Percentiles rank a stretch among this genome's conserved stretches.
Conservation (phyloP, 2,888 invertebrate genomes). For the Sphinx pinastri region DNA sequence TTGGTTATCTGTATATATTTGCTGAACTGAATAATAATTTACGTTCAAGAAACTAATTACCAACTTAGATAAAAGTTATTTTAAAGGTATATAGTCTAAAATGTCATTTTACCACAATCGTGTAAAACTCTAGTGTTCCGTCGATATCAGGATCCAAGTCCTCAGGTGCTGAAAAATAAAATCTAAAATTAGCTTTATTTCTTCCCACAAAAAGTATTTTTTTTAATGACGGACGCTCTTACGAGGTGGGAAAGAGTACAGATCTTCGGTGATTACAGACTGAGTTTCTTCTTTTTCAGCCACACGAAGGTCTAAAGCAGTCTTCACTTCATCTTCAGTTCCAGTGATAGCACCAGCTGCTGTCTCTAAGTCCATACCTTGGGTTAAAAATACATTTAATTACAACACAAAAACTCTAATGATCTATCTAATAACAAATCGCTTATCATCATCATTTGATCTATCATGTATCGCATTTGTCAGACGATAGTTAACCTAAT, state of each 20-base stretch:
- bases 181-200: constrained; percentile 11
- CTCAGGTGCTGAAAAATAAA: constrained; percentile 69
- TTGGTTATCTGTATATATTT: neutral
- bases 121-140: constrained; percentile 81
- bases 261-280: constrained; percentile 56
- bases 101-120: constrained; percentile 60
- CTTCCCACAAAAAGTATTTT: neutral
- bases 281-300: constrained; percentile 57
- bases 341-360: constrained; percentile 55
- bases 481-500: too few species aligned
- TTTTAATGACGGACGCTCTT: constrained; percentile 36
- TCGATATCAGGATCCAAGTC: constrained; percentile 80
- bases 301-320: constrained; percentile 50
- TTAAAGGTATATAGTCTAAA: neutral
- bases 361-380: constrained; percentile 61
- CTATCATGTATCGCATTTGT: too few species aligned
- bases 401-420: too few species aligned
- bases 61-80: too few species aligned
- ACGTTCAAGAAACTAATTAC: too few species aligned
- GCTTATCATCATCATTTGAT: too few species aligned
- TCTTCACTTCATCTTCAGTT: constrained; percentile 53
- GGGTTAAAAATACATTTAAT: neutral
- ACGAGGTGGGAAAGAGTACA: constrained; percentile 74
- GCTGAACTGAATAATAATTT: neutral
- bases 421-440: too few species aligned